These are phyloP conservation scores for Nineta flava DNA, from an alignment of 2,888 invertebrate genomes.

Conservation along the genomic window DNA sequence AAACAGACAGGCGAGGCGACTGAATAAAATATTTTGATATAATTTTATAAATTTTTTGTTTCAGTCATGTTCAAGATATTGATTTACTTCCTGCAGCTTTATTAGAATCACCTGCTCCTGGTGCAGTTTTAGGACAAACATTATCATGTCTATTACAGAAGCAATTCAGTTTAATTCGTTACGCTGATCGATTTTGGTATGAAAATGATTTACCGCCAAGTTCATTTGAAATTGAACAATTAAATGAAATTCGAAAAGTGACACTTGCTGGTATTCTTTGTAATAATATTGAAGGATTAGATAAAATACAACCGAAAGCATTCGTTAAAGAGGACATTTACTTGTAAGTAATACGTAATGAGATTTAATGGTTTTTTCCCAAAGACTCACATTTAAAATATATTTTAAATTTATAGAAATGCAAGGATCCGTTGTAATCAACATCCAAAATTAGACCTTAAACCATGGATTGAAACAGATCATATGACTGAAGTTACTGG, in stretches of 20 bases:
- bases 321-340: constrained; percentile 75
- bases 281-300: constrained; percentile 50
- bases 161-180: constrained; percentile 68
- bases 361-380: constrained; percentile 2
- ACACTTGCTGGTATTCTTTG: constrained; percentile 68
- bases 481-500: constrained; percentile 48
- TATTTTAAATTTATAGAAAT: constrained; percentile 32
- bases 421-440: constrained; percentile 59
- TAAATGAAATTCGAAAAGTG: constrained; percentile 65
- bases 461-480: constrained; percentile 56
- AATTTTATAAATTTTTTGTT: not conserved
- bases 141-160: constrained; percentile 71
- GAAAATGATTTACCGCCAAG: constrained; percentile 88
- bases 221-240: constrained; percentile 57
- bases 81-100: constrained; percentile 75
- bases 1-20: not conserved
- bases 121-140: constrained; percentile 75
- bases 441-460: constrained; percentile 46
- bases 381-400: not conserved
- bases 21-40: not conserved
- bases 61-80: constrained; percentile 53
- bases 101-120: constrained; percentile 61
- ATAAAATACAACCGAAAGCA: constrained; percentile 66
- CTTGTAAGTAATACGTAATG: constrained; percentile 42
- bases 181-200: constrained; percentile 89